Base-by-base conservation (phyloP, 1,140 invertebrate genomes). In the Drosophila littoralis region DNA sequence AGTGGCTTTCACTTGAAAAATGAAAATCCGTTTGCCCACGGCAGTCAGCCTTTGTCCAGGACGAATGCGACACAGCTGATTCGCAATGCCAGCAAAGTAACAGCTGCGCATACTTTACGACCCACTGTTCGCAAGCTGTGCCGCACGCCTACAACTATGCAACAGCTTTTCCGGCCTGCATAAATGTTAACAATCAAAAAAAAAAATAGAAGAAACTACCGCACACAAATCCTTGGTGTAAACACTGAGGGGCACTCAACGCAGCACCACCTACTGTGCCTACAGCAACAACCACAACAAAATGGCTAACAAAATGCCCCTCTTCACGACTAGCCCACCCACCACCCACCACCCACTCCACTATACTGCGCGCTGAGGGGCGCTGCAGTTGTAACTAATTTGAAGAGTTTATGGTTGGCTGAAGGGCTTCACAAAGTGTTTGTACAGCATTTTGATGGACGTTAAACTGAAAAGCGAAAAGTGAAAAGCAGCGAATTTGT, bases 61-160 rank as follows among this genome's bases (percentile, higher is more conserved):
- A 28, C 54, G 52, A 75, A 81, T 70, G 69, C 51, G 45, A 66
- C 75, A 66, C 75, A 85, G 78, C 75, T 81, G 82, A 86, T 86
- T 78, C 43, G 71, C 67, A 81, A 51, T 76, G 68, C 64, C 73
- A 69, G 50, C 57, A 43, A 43, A 48, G 28, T 66, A 48, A 54
- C 80, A 84, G 79, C 79, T 86, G 82, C 46, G 64, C 54, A 66
- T 32, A 50, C 45, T 35, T 22, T 61, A 33, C 54, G 22, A 15
- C 32, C n/a, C 40, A 13, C 15, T 5, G 17, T 15, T 36, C 38
- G 9, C 33, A 40, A 38, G 17, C 42, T 46, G 12, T 40, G 43
- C 35, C 22, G 35, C 43, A 42, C 50, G 68, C 68, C 68, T 46
- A 59, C 28, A 67, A 45, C 54, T 54, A 38, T 73, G 54, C 63